Base-by-base conservation (phyloP, 1,140 invertebrate species). In the Callitettix versicolor region DNA sequence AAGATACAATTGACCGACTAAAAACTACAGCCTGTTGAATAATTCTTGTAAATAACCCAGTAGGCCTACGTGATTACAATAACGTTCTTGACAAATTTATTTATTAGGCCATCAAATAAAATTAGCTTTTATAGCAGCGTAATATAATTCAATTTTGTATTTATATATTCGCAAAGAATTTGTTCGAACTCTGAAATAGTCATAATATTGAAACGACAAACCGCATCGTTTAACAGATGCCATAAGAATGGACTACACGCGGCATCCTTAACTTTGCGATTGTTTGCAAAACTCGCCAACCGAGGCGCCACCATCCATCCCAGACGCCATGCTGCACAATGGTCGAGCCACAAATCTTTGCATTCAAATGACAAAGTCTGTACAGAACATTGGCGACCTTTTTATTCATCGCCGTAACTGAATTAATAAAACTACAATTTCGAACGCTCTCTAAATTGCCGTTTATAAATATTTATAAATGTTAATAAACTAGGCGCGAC, bases 251-350 rank as follows among this genome's bases (percentile, higher is more conserved):
- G 48, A 34, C 48, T 4, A n/a, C 22, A 33, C 22, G 21, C 21
- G 21, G 30, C 46, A 22, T 48, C 46, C 46, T 48, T 26, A 48
- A 48, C 46, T n/a, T 6, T 20, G 12, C 21, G 46, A 44, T 44
- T 44, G 42, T 44, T 48, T 48, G 22, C 46, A 30, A 33, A 33
- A 14, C n/a, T n/a, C 48, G 30, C 48, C 48, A 51, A 30, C 14
- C 17, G 48, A 26, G 48, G 48, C 48, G 48, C 48, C 48, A 51
- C 48, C 24, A 51, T 51, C 48, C 48, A 51, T 51, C 48, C 36
- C 6, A 22, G 17, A 22, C 21, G 21, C 43, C 43, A 21, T 34
- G 48, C n/a, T 34, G 33, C 33, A 38, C 48, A 51, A 51, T 51
- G 48, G 43, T n/a, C 46, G 21, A 30, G 26, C 48, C 15, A 51